phyloP scores from a whole-genome alignment of 2,113 vertebrate genomes.

The Pseudopodoces humilis region DNA sequence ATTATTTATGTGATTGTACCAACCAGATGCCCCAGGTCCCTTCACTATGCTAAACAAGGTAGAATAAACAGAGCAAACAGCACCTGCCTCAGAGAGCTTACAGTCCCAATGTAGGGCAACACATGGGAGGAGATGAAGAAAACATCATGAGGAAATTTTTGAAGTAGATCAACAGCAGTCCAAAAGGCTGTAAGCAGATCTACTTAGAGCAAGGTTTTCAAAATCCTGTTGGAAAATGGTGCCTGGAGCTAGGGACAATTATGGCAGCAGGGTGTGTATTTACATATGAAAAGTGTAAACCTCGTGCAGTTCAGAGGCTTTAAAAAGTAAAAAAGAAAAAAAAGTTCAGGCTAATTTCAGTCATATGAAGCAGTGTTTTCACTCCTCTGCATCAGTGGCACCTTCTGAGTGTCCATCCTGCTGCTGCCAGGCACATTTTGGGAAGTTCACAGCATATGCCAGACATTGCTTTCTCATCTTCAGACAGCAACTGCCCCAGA shows the following conservation, averaged over 20 bases:
- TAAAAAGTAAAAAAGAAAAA: not conserved
- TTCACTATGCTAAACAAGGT: not conserved
- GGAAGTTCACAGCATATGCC: not conserved
- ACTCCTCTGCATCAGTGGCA: not conserved
- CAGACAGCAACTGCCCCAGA: not conserved
- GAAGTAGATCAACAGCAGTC: not conserved
- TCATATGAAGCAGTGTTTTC: not conserved
- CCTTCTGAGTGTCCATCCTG: not conserved
- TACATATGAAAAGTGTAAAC: accelerated
- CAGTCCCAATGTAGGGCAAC: not conserved
- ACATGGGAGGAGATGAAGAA: not conserved
- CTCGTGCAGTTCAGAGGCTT: not conserved
- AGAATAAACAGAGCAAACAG: not conserved
- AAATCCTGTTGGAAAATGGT: not conserved
- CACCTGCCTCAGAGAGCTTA: not conserved
- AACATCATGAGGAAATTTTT: not conserved
- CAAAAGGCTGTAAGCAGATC: not conserved
- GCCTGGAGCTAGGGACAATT: not conserved
- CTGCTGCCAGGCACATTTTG: not conserved
- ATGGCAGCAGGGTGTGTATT: not conserved
- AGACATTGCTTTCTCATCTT: not conserved
- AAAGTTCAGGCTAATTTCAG: not conserved
- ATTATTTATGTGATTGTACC: not conserved
- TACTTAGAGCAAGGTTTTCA: not conserved
- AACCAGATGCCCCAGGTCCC: not conserved